phyloP scores from a whole-genome alignment of 2,888 invertebrate species.

The Lasioglossum morio region DNA sequence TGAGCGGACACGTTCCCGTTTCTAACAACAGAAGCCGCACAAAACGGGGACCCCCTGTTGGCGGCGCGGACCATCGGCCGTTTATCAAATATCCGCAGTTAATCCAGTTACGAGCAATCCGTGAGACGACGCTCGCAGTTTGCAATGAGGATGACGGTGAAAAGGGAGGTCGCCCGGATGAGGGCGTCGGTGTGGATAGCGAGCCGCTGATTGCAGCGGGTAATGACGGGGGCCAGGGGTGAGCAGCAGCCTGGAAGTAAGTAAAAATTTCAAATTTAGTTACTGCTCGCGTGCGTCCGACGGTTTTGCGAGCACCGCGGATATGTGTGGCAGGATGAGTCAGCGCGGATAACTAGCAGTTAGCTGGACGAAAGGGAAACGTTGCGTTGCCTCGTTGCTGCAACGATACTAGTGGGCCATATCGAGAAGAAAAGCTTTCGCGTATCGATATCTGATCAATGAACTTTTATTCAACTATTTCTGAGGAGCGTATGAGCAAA shows the following conservation, averaged over 20 bases:
- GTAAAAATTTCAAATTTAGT: constrained; percentile 85
- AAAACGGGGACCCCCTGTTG: constrained; percentile 9
- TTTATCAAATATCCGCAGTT: constrained; percentile 82
- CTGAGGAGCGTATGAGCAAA: no score
- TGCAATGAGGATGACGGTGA: constrained; percentile 56
- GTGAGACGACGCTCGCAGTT: constrained; percentile 62
- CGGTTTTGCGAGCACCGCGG: constrained; percentile 78
- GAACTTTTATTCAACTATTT: no score
- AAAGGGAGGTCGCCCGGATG: constrained; percentile 41
- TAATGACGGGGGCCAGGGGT: constrained; percentile 83
- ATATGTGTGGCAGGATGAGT: constrained; percentile 78
- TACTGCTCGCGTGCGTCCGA: constrained; percentile 81
- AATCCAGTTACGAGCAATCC: constrained; percentile 80
- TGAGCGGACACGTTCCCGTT: constrained; percentile 10
- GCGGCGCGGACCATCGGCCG: constrained; percentile 68
- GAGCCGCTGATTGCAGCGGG: constrained; percentile 83
- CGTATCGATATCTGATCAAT: no score
- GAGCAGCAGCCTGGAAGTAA: constrained; percentile 85
- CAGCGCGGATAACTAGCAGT: constrained; percentile 69
- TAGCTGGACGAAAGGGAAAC: constrained; percentile 22
- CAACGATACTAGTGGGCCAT: no score
- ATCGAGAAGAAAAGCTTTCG: no score
- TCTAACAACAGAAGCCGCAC: constrained; percentile 18
- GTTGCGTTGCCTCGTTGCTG: background rate
- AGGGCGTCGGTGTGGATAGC: constrained; percentile 72